Base-by-base conservation (phyloP, 2,888 invertebrate species). In the Drosophila aldrichi region DNA sequence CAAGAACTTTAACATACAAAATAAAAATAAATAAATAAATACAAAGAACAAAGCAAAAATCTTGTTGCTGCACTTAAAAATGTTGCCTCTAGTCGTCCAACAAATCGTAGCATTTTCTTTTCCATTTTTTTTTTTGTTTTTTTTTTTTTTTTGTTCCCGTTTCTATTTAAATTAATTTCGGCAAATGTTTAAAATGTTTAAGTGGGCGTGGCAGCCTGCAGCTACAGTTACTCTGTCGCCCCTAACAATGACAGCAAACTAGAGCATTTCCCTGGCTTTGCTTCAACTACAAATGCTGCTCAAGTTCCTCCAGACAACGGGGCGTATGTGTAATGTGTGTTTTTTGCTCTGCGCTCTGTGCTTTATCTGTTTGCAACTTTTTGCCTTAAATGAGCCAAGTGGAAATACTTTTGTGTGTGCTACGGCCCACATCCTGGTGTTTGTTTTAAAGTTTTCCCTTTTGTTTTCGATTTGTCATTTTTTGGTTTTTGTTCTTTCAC, bases 101-200 rank as follows among this genome's bases (percentile, higher is more conserved):
- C 67, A 84, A 86, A 78, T 78, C 68, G 60, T 51, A 65, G 75
- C 78, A 40, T 20, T 46, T 46, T 46, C 22, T 63, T 66, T 72
- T 38, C 16, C 8, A 5, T 38, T 38, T 38, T 25, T 25, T 25
- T 22, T n/a, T n/a, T n/a, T n/a, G n/a, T 2, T 16, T 38, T 46
- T 18, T 14, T 38, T 49, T 38, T 52, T 9, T 14, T 36, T 46
- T 29, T 49, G 52, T 55, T 57, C 46, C 48, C 59, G 56, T 75
- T 83, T 88, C 65, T 81, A 89, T 85, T 89, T 86, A 82, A 89
- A 86, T 88, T 89, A 79, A 86, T 86, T 89, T 63, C 22, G 56
- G 57, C 77, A 73, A 82, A 85, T 84, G 82, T 62, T 80, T 58
- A 71, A 76, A 78, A 85, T 84, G 82, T 70, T 82, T 51, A 65